Evolutionary conservation across 2,888 invertebrate species (phyloP), one percentile per base, ranked within the genome.

Genomic region (Pheosia tremula): DNA sequence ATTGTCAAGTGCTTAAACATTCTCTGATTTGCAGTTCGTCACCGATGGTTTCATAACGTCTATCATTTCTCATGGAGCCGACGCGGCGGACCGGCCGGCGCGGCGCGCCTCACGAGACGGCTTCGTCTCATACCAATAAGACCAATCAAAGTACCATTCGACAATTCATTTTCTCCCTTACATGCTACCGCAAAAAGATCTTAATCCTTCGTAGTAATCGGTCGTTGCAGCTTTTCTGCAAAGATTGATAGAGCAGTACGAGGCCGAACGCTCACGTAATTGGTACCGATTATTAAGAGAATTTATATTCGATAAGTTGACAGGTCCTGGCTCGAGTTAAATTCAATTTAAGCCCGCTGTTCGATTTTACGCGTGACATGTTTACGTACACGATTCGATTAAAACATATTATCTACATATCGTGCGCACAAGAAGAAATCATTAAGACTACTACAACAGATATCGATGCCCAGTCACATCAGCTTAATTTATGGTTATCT

Each of bases 291-390:
- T 90, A 90, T 88, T 88, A 86, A 85, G 84, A 84, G 84, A 90
- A 90, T 91, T 90, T 89, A 91, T 90, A 87, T 86, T 83, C 86
- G 85, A 88, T 87, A 89, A 87, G 84, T 87, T 88, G 89, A 88
- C 89, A 87, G 82, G 81, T 83, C 83, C 80, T 84, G 82, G 79
- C 78, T 83, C 68, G 82, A 84, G 82, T 85, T 88, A 84, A 87
- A 87, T 84, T 85, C 78, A 86, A 89, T 85, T 83, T 82, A 79
- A 83, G 78, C 75, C 77, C 39, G 79, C 75, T 81, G 76, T 75
- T 83, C 82, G 82, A 82, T 84, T 84, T 80, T 74, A 82, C 82
- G 76, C 77, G 78, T 80, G 85, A 85, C 82, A 84, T 84, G 83
- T 86, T 87, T 87, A 85, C 84, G 79, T 78, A 81, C 79, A 72